Evolutionary conservation across 1,140 invertebrate species (phyloP).

Genomic region (Nephotettix cincticeps): DNA sequence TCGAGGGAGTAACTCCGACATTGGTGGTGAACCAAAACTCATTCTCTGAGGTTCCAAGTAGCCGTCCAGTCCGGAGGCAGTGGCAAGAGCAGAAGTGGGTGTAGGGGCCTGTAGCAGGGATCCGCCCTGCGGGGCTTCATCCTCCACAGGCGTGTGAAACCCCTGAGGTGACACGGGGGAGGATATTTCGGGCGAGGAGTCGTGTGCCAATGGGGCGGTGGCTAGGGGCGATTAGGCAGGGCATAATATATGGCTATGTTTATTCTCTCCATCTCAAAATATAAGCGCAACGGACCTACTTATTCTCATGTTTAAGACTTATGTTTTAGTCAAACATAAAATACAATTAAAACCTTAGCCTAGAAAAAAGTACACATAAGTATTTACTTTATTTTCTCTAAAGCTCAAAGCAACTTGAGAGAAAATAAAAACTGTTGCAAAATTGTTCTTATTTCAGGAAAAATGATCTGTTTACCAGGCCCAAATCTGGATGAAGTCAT

Average conservation of each 20-base stretch:
- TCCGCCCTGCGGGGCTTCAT: slow-evolving; percentile 50
- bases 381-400: no score
- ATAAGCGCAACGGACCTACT: no score
- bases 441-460: no score
- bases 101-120: slow-evolving; percentile 65
- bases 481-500: no score
- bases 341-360: no score
- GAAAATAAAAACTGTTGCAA: no score
- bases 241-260: background rate
- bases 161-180: slow-evolving; percentile 61
- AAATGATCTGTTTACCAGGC: no score
- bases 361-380: no score
- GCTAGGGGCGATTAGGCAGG: slow-evolving; percentile 20
- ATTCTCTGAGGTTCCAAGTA: slow-evolving; percentile 79
- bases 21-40: slow-evolving; percentile 75
- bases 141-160: slow-evolving; percentile 59
- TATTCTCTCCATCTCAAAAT: no score
- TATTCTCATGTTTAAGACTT: no score
- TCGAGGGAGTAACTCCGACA: slow-evolving; percentile 49
- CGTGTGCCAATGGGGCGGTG: slow-evolving; percentile 49
- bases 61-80: slow-evolving; percentile 72
- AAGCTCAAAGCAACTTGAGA: no score
- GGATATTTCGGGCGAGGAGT: slow-evolving; percentile 55
- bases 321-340: no score
- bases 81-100: slow-evolving; percentile 80